Base-by-base conservation (phyloP, 2,888 invertebrate species). In the Anthophora plumipes region DNA sequence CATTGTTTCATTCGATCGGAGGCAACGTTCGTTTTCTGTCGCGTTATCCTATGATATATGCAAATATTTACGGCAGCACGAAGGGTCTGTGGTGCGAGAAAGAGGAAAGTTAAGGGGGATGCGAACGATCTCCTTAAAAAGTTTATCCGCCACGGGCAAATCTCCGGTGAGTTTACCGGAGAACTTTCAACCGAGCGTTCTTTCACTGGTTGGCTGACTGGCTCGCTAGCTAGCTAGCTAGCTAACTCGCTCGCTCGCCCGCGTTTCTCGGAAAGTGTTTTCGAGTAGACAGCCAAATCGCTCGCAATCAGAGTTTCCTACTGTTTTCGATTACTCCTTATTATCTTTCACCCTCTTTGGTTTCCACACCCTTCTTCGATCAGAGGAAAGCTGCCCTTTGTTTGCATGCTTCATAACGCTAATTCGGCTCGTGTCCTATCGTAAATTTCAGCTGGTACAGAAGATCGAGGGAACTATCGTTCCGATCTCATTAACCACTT, bases 91-190 rank as follows among this genome's bases (percentile, higher is more conserved):
- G 60, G 64, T n/a, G 41, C 41, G 59, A 60, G 64, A 41, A 50
- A 43, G 55, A 68, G 41, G 73, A 72, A 80, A 83, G 80, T 85
- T 85, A 81, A 80, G 72, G 77, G 41, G 57, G 81, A 86, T 31
- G 71, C 78, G 72, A 72, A 73, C 77, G 76, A 83, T 81, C 81
- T 78, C 75, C 76, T 88, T 88, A 84, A 77, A 78, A 84, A 88
- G 80, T 87, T 88, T 88, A 83, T 59, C 77, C 77, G 75, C 83
- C 72, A 70, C 55, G 64, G 67, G 74, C 76, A 79, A 85, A 87
- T 86, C 85, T 85, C 63, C 48, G 63, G 37, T 59, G 76, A 87
- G 83, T 83, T 85, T 79, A 75, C 59, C 63, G 66, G 46, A 50
- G 41, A 83, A 85, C 74, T 85, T 84, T 77, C 48, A 31, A 60